These are phyloP conservation scores for Drosophila sp. DNA, from an alignment of 1,140 invertebrate species.

Conservation along the genomic window DNA sequence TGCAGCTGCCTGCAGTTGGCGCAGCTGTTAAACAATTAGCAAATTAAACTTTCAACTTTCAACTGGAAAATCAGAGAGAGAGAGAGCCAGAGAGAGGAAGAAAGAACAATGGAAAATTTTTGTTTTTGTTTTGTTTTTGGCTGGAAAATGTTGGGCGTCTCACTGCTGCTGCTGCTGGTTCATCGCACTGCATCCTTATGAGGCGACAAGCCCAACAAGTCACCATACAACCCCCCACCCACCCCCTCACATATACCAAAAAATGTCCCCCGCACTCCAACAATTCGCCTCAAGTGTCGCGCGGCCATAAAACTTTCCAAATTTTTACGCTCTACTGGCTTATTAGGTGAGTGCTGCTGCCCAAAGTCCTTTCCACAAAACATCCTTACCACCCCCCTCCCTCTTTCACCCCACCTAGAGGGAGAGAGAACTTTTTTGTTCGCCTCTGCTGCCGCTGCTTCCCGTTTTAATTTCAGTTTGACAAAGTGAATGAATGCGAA, in stretches of 20 bases:
- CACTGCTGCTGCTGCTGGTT: background rate
- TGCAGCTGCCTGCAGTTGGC: slow-evolving; percentile 41
- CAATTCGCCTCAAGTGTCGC: slow-evolving; percentile 41
- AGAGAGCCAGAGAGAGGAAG: background rate
- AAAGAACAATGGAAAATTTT: slow-evolving; percentile 18
- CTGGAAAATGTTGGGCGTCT: background rate
- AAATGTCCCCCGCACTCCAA: slow-evolving; percentile 19
- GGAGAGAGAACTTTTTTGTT: slow-evolving; percentile 10
- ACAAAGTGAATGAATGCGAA: slow-evolving; percentile 49
- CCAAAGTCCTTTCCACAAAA: slow-evolving; percentile 11
- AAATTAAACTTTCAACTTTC: slow-evolving; percentile 63
- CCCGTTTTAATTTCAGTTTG: slow-evolving; percentile 55
- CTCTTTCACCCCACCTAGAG: background rate
- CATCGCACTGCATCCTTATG: slow-evolving; percentile 26
- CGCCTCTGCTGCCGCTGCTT: slow-evolving; percentile 16
- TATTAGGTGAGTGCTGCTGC: slow-evolving; percentile 56
- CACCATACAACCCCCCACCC: no score
- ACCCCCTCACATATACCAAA: background rate
- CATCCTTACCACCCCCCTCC: background rate
- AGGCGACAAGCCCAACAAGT: no score
- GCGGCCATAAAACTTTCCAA: slow-evolving; percentile 61
- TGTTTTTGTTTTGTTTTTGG: background rate
- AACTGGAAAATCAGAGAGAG: slow-evolving; percentile 18
- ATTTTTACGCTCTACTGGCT: slow-evolving; percentile 57
- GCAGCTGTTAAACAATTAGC: slow-evolving; percentile 70